Percentiles rank a stretch among this genome's conserved stretches.
Evolutionary conservation across 2,888 invertebrate genomes (phyloP).

Genomic region (Epinotia ramella): DNA sequence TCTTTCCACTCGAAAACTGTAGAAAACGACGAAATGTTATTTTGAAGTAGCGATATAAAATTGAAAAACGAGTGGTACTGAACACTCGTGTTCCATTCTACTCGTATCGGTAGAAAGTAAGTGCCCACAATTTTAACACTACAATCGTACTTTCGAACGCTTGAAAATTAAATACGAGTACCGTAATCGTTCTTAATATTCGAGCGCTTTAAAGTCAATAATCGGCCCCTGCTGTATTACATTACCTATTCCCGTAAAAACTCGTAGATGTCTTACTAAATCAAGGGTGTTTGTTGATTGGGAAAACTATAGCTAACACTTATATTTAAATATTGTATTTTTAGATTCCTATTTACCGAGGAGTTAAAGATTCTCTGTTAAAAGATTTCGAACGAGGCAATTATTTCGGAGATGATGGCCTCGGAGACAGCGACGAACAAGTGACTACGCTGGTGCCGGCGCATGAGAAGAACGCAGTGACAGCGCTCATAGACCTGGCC

Average conservation of each 20-base stretch:
- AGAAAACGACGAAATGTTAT: no score
- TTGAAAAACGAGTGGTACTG: no score
- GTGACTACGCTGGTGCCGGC: slow-evolving; percentile 73
- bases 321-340: slow-evolving; percentile 37
- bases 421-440: slow-evolving; percentile 86
- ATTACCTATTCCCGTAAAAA: background rate
- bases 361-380: slow-evolving; percentile 82
- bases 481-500: slow-evolving; percentile 86
- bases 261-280: background rate
- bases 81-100: no score
- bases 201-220: no score
- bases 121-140: no score
- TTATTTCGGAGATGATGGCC: slow-evolving; percentile 88
- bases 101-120: no score
- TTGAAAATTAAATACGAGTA: no score
- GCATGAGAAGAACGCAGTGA: slow-evolving; percentile 84
- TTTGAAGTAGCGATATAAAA: no score
- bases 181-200: no score
- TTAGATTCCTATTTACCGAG: slow-evolving; percentile 90
- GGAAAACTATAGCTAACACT: background rate
- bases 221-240: background rate
- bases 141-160: no score
- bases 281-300: background rate
- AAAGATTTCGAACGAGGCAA: slow-evolving; percentile 62
- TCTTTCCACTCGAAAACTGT: no score